A percentile compares a stretch with the other conserved stretches of the same genome.
These are phyloP conservation scores for Rutpela maculata DNA, from an alignment of 2,888 invertebrate species.

Conservation along the genomic window DNA sequence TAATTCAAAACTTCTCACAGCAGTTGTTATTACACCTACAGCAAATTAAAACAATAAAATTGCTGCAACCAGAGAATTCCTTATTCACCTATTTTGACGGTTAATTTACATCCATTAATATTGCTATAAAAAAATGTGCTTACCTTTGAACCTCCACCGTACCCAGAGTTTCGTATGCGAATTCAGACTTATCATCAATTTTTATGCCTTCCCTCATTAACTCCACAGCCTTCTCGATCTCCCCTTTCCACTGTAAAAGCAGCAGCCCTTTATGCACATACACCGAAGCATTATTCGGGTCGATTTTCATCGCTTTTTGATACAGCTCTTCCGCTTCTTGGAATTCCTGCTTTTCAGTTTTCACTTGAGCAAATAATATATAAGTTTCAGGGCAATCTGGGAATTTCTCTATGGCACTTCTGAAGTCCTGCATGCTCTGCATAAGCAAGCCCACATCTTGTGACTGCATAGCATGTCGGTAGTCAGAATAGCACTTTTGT, in stretches of 20 bases:
- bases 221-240: constrained; percentile 86
- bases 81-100: too few species aligned
- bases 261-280: constrained; percentile 92
- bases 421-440: constrained; percentile 84
- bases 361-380: constrained; percentile 87
- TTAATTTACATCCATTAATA: too few species aligned
- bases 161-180: constrained; percentile 96
- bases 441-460: constrained; percentile 77
- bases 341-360: constrained; percentile 90
- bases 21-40: too few species aligned
- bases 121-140: constrained; percentile 59
- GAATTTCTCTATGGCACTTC: constrained; percentile 85
- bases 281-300: constrained; percentile 89
- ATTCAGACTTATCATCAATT: constrained; percentile 93
- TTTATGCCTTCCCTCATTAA: constrained; percentile 89
- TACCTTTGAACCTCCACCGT: constrained; percentile 95
- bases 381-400: constrained; percentile 91
- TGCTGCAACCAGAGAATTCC: too few species aligned
- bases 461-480: constrained; percentile 74
- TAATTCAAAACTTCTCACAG: too few species aligned
- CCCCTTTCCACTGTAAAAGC: constrained; percentile 89
- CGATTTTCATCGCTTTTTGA: constrained; percentile 86
- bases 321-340: constrained; percentile 89
- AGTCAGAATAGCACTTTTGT: constrained; percentile 94
- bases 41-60: too few species aligned